Evolutionary conservation across 2,888 invertebrate species (phyloP).

Genomic region (Yponomeuta evonymella): DNA sequence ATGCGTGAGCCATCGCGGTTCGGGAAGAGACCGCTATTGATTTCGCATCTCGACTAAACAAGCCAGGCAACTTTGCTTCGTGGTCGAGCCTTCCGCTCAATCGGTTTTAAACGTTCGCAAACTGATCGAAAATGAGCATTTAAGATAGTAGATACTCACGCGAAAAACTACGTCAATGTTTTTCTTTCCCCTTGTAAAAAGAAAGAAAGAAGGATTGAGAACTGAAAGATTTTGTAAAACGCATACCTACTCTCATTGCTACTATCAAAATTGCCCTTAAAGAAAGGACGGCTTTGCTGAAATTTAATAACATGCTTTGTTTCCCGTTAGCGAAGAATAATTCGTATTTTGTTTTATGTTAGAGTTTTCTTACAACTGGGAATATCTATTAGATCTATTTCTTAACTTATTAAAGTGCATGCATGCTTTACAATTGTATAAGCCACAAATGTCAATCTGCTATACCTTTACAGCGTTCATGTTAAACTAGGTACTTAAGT

Average conservation of each 20-base stretch:
- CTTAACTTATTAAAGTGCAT: too few species aligned
- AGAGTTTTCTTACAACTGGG: background rate
- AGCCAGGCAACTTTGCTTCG: background rate
- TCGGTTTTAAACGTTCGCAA: background rate
- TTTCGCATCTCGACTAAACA: slow-evolving; percentile 33
- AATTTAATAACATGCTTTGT: slow-evolving; percentile 51
- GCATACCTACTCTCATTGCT: slow-evolving; percentile 20
- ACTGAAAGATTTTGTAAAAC: too few species aligned
- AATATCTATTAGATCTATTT: too few species aligned
- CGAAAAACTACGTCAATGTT: too few species aligned
- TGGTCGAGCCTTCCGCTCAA: background rate
- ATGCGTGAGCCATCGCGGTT: slow-evolving; percentile 20
- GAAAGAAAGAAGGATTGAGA: too few species aligned
- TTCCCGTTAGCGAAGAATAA: slow-evolving; percentile 41
- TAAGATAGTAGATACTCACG: too few species aligned
- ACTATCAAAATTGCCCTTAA: slow-evolving; percentile 27
- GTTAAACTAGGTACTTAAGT: too few species aligned
- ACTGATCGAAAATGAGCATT: background rate
- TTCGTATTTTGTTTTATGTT: slow-evolving; percentile 28
- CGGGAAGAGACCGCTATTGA: slow-evolving; percentile 34
- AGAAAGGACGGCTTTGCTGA: slow-evolving; percentile 40
- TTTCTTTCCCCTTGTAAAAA: too few species aligned
- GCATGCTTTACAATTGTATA: too few species aligned
- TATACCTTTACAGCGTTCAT: too few species aligned
- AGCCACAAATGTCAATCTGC: too few species aligned